Percentiles rank a stretch among this genome's conserved stretches.
Evolutionary conservation across 2,797 vertebrate genomes (phyloP).

Genomic region (Tauraco hartlaubi): DNA sequence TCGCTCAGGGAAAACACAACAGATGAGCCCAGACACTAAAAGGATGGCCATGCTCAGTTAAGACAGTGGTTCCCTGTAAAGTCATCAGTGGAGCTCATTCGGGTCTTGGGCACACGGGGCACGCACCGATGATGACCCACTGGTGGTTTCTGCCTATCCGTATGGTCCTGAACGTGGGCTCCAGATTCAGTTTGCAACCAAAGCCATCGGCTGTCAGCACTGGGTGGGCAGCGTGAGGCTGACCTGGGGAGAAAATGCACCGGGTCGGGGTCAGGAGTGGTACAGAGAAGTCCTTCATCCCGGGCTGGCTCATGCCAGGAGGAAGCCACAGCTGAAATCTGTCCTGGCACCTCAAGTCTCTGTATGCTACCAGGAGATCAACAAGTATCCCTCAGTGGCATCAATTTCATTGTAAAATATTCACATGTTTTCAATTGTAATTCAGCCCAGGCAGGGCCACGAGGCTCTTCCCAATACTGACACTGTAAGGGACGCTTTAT

Average conservation of each 20-base stretch:
- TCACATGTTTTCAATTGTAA: slow-evolving; percentile 28
- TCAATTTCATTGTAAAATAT: not conserved
- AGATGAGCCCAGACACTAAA: not conserved
- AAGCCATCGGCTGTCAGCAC: not conserved
- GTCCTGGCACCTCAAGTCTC: not conserved
- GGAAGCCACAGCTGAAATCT: not conserved
- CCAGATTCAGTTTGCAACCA: not conserved
- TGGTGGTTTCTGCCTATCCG: rapidly evolving
- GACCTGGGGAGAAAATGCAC: not conserved
- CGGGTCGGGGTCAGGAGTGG: rapidly evolving
- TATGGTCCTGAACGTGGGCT: not conserved
- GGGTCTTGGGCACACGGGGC: not conserved
- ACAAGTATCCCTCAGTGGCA: not conserved
- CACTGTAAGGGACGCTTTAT: not conserved
- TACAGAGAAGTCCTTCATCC: not conserved
- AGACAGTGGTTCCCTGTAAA: not conserved
- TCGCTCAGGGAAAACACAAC: not conserved
- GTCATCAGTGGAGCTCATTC: not conserved
- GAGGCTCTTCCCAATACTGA: not conserved
- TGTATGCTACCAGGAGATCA: rapidly evolving
- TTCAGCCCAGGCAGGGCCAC: not conserved
- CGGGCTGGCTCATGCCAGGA: not conserved
- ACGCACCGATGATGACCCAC: too few species aligned
- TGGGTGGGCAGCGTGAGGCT: not conserved
- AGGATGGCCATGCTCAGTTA: not conserved